Evolutionary conservation across 92 coral and sea anemone genomes (phyloP).

Genomic region (Anthopleura xanthogrammica): DNA sequence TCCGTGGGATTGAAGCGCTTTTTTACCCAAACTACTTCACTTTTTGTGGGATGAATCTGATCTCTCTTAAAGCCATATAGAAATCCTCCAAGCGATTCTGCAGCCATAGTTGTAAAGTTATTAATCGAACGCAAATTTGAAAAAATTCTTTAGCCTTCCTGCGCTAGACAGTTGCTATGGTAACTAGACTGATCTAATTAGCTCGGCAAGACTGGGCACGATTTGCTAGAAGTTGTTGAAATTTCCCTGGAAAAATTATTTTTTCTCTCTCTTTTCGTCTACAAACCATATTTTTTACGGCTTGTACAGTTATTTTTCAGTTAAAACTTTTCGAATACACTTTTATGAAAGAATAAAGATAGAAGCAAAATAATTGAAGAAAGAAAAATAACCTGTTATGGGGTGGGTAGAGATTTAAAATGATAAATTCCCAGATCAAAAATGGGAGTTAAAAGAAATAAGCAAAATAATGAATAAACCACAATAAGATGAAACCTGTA

Average conservation of each 20-base stretch:
- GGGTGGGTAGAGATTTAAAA: too few relatives aligned
- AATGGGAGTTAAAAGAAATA: too few relatives aligned
- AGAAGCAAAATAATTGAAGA: too few relatives aligned
- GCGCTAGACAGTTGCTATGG: constrained; percentile 39
- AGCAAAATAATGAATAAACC: background rate
- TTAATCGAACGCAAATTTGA: background rate
- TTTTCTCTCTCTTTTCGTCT: background rate
- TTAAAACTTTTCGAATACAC: too few relatives aligned
- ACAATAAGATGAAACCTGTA: background rate
- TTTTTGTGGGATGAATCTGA: constrained; percentile 41
- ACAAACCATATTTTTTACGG: too few relatives aligned
- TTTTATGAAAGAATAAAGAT: too few relatives aligned
- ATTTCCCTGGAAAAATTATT: background rate
- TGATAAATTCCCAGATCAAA: too few relatives aligned
- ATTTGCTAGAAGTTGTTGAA: background rate
- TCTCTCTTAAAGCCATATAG: constrained; percentile 69
- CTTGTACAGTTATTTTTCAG: too few relatives aligned
- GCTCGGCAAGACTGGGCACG: background rate
- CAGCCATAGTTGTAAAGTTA: constrained; percentile 65
- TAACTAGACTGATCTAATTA: background rate
- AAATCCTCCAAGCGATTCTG: constrained; percentile 84
- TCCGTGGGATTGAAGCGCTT: constrained; percentile 86
- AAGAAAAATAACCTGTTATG: too few relatives aligned
- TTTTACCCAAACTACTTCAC: constrained; percentile 96
- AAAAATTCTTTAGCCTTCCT: constrained; percentile 11